Evolutionary conservation across 2,888 invertebrate genomes (phyloP), one percentile per base, ranked within the genome.

Genomic region (Calameuta idolon): DNA sequence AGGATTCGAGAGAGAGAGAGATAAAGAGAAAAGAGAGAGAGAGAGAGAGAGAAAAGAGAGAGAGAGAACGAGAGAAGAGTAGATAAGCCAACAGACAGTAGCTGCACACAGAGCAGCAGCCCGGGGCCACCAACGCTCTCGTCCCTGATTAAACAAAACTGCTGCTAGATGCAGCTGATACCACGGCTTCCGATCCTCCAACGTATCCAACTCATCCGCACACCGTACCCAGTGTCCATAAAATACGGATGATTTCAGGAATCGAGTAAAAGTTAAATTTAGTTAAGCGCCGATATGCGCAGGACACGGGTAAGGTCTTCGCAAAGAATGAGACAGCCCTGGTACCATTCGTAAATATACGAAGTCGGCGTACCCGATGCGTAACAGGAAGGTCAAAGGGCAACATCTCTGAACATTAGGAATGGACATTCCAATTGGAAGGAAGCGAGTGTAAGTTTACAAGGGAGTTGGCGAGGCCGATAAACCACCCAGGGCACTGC

Each of bases 61-160:
- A 40, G 40, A 15, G 12, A 37, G 34, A 35, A 37, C 4, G 37
- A 12, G 55, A 55, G 55, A 55, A 23, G 55, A 55, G 35, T 31
- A 86, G 85, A 86, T 86, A 85, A 86, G 82, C 84, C 79, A 83
- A 85, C 84, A 85, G 82, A 82, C 79, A 76, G 79, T 79, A 78
- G 76, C 75, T 73, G 76, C 74, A 76, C 74, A 71, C 71, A 71
- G 71, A 34, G 71, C 71, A 31, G 71, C 23, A 71, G 68, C 75
- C 79, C 55, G 73, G 69, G 69, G 69, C 40, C 74, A 73, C 73
- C 34, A 69, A 34, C 69, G 79, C 77, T 76, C 76, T 81, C 79
- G 81, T 83, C 79, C 82, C 82, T 85, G 83, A 86, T 85, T 85
- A 85, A 86, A 83, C 83, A 83, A 85, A 83, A 82, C 82, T 83